Evolutionary conservation across 2,113 vertebrate genomes (phyloP).

Genomic region (Ivindomyrus marchei): DNA sequence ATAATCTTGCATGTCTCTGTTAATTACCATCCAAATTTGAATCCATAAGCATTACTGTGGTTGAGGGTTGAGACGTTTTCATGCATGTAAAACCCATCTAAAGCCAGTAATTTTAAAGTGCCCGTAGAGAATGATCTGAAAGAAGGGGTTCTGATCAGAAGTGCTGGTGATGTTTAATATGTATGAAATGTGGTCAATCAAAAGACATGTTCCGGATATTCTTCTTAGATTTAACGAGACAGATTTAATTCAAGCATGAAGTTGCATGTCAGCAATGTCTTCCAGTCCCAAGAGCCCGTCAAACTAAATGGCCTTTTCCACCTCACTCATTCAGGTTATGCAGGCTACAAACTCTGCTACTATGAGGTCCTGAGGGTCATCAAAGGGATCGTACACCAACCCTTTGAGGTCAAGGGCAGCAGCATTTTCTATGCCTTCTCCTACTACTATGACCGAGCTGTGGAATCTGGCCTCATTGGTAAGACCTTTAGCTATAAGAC

Average conservation of each 20-base stretch:
- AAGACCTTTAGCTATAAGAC: slow-evolving; percentile 5
- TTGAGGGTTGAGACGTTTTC: background rate
- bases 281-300: background rate
- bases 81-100: background rate
- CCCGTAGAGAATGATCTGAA: background rate
- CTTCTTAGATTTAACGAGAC: background rate
- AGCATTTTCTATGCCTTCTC: slow-evolving; percentile 94
- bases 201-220: background rate
- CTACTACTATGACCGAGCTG: slow-evolving; percentile 90
- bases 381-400: slow-evolving; percentile 82
- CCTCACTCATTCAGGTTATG: slow-evolving; percentile 62
- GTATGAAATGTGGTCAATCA: background rate
- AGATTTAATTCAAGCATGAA: background rate
- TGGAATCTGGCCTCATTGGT: slow-evolving; percentile 85
- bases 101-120: background rate
- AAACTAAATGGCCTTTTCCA: background rate
- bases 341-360: slow-evolving; percentile 87
- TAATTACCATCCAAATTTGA: background rate
- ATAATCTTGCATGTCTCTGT: background rate
- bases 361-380: slow-evolving; percentile 81
- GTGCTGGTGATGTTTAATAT: background rate
- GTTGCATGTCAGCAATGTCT: background rate
- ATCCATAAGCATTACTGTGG: background rate
- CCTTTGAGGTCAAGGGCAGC: slow-evolving; percentile 76
- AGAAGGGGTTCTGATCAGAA: background rate